These are phyloP conservation scores for Sclerodermus sp. DNA, from an alignment of 2,888 invertebrate species.

Conservation along the genomic window DNA sequence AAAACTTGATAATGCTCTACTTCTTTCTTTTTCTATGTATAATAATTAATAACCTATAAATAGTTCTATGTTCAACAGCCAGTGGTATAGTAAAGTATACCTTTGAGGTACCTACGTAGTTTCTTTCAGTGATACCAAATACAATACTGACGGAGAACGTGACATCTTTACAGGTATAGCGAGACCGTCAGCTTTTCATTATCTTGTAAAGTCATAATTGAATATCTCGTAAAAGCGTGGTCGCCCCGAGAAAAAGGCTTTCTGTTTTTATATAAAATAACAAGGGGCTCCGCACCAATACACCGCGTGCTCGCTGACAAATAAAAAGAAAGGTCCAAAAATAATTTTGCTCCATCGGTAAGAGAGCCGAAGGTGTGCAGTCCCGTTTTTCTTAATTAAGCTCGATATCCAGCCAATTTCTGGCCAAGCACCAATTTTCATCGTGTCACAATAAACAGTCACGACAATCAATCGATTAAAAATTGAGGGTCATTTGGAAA, in stretches of 20 bases:
- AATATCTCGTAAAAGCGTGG: conserved; percentile 23
- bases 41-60: conserved; percentile 56
- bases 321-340: no score
- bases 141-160: conserved; percentile 47
- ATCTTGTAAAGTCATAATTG: conserved; percentile 5
- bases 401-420: no score
- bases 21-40: conserved; percentile 47
- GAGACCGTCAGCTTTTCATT: conserved; percentile 11
- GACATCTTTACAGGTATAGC: conserved; percentile 16
- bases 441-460: no score
- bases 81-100: conserved; percentile 58
- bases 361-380: no score
- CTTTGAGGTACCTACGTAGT: conserved; percentile 58
- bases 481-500: no score
- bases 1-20: conserved; percentile 54
- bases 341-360: no score
- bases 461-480: no score
- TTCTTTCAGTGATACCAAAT: conserved; percentile 52
- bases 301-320: neutral
- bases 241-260: conserved; percentile 21
- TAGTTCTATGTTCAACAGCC: conserved; percentile 58
- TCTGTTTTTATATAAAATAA: conserved; percentile 22
- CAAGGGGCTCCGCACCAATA: conserved; percentile 16
- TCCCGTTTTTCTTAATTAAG: no score
- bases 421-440: no score